Evolutionary conservation across 2,888 invertebrate species (phyloP).

Genomic region (Xylocampa areola): DNA sequence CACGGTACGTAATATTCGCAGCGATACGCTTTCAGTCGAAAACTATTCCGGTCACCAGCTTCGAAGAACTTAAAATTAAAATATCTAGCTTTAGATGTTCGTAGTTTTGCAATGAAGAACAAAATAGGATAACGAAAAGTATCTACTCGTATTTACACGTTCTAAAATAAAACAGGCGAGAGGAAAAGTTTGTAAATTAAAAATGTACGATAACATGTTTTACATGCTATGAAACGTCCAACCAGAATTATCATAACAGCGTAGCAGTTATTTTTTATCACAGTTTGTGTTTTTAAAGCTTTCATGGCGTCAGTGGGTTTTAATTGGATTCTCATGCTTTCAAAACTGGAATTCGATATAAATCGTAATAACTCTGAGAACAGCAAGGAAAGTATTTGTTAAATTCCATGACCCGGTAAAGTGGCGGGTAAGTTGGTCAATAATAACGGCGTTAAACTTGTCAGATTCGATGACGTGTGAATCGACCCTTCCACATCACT

Average conservation of each 20-base stretch:
- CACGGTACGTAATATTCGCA: slow-evolving; percentile 35
- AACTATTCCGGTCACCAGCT: slow-evolving; percentile 23
- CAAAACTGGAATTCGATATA: neutral
- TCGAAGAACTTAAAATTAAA: slow-evolving; percentile 6
- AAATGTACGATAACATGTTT: slow-evolving; percentile 14
- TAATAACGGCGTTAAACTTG: slow-evolving; percentile 29
- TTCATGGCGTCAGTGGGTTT: slow-evolving; percentile 7
- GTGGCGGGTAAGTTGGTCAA: slow-evolving; percentile 3
- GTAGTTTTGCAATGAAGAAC: neutral
- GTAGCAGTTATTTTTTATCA: neutral
- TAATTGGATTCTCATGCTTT: slow-evolving; percentile 24
- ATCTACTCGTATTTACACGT: slow-evolving; percentile 12
- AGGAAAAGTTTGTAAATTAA: slow-evolving; percentile 9
- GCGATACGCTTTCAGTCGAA: slow-evolving; percentile 38
- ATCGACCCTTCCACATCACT: slow-evolving; percentile 37
- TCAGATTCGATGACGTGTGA: slow-evolving; percentile 34
- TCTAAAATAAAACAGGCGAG: slow-evolving; percentile 11
- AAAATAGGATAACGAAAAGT: slow-evolving; percentile 13
- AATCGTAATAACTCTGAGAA: neutral
- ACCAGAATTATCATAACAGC: neutral
- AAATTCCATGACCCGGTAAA: neutral
- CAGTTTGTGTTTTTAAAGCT: slow-evolving; percentile 10
- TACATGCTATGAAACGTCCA: slow-evolving; percentile 14
- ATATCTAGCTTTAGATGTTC: neutral
- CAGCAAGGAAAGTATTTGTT: neutral